Conservation (phyloP, 2,113 vertebrate genomes). For the Peromyscus californicus region DNA sequence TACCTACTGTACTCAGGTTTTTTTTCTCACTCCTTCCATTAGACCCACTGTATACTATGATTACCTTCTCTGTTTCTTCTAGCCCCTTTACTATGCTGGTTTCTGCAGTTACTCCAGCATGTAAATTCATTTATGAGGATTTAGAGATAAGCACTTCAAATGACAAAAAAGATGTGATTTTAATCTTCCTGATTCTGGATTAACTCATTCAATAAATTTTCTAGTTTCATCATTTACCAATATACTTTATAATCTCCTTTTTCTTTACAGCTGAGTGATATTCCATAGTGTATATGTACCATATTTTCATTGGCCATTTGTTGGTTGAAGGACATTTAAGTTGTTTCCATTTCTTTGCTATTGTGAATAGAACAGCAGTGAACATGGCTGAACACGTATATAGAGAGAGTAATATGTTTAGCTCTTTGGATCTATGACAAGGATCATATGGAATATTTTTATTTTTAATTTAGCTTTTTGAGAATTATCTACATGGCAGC, state of each 20-base stretch:
- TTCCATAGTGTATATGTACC: not conserved
- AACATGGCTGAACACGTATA: not conserved
- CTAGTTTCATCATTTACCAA: not conserved
- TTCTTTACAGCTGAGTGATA: not conserved
- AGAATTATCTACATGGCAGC: not conserved
- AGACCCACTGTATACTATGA: not conserved
- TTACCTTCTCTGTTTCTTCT: not conserved
- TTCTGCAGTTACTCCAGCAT: not conserved
- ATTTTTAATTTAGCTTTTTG: too few relatives aligned
- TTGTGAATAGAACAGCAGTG: not conserved
- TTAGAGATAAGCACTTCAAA: not conserved
- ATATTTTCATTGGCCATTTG: too few relatives aligned
- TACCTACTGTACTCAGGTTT: not conserved
- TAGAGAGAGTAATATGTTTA: not conserved
- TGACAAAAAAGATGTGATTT: not conserved
- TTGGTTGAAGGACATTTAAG: too few relatives aligned
- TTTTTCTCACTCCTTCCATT: not conserved
- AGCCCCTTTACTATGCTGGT: not conserved
- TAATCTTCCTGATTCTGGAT: rapidly evolving
- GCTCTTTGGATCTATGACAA: too few relatives aligned
- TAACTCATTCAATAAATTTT: not conserved
- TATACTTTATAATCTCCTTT: not conserved
- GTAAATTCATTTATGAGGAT: not conserved
- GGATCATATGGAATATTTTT: too few relatives aligned
- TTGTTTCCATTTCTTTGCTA: too few relatives aligned